Evolutionary conservation across 2,888 invertebrate genomes (phyloP).

Genomic region (Hybos culiciformis): DNA sequence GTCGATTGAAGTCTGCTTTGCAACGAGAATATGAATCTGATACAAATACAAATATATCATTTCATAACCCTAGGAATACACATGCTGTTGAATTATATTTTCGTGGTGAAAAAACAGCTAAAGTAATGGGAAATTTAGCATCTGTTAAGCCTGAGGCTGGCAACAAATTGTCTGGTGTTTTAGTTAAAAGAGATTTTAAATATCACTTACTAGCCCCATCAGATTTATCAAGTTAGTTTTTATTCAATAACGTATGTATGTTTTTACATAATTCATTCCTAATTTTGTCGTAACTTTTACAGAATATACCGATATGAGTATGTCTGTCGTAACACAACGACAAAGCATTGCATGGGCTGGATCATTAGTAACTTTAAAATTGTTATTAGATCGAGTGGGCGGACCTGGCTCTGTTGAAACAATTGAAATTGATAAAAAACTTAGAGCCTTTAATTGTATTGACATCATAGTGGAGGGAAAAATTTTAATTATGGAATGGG

Average conservation of each 20-base stretch:
- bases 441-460: constrained; percentile 70
- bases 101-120: constrained; percentile 95
- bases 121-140: constrained; percentile 91
- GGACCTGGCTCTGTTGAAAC: constrained; percentile 52
- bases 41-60: constrained; percentile 61
- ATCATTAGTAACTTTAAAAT: constrained; percentile 49
- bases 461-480: constrained; percentile 69
- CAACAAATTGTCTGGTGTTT: constrained; percentile 72
- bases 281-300: background rate
- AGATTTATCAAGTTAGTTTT: constrained; percentile 62
- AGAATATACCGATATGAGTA: constrained; percentile 88
- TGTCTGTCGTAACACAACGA: constrained; percentile 84
- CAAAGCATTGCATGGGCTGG: constrained; percentile 74
- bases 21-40: constrained; percentile 61
- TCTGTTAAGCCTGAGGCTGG: constrained; percentile 66
- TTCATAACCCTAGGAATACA: constrained; percentile 95
- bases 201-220: constrained; percentile 86
- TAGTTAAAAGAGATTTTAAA: constrained; percentile 95
- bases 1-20: constrained; percentile 82
- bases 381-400: constrained; percentile 65
- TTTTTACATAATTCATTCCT: background rate
- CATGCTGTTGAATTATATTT: constrained; percentile 87
- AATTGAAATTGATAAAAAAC: constrained; percentile 52
- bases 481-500: constrained; percentile 85
- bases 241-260: background rate